These are phyloP conservation scores for Thumatha senex DNA, from an alignment of 2,888 invertebrate species.

Conservation along the genomic window DNA sequence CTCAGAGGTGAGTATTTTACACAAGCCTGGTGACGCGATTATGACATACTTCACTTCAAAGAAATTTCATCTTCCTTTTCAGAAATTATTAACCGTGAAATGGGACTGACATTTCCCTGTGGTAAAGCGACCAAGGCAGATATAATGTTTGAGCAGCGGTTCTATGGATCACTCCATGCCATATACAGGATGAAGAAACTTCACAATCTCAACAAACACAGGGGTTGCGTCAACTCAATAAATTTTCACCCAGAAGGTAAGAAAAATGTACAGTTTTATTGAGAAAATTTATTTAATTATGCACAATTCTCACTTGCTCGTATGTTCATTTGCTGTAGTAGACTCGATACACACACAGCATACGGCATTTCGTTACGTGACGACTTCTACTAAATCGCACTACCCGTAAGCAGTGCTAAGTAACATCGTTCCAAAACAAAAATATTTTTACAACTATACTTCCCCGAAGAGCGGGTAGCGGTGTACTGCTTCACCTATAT, in stretches of 20 bases:
- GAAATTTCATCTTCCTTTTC: constrained; percentile 40
- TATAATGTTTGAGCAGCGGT: constrained; percentile 86
- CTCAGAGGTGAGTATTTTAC: constrained; percentile 62
- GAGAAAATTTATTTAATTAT: not conserved
- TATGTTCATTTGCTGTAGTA: no score
- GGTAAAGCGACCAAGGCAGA: constrained; percentile 71
- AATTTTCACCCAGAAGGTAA: constrained; percentile 92
- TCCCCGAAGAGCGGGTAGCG: no score
- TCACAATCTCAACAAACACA: constrained; percentile 90
- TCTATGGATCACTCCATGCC: constrained; percentile 91
- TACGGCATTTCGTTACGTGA: no score
- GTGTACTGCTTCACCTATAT: no score
- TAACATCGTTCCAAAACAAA: no score
- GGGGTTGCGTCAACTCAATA: constrained; percentile 96
- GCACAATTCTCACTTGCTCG: no score
- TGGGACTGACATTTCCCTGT: constrained; percentile 80
- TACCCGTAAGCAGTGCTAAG: no score
- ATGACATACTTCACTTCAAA: no score
- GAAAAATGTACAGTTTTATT: constrained; percentile 4
- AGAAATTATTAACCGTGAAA: constrained; percentile 87
- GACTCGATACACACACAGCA: no score
- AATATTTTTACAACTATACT: no score
- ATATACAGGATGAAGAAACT: constrained; percentile 92
- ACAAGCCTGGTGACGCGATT: no score
- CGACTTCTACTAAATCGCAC: no score